These are phyloP conservation scores for Nematopogon swammerdamellus DNA, from an alignment of 2,888 invertebrate genomes.

Conservation along the genomic window DNA sequence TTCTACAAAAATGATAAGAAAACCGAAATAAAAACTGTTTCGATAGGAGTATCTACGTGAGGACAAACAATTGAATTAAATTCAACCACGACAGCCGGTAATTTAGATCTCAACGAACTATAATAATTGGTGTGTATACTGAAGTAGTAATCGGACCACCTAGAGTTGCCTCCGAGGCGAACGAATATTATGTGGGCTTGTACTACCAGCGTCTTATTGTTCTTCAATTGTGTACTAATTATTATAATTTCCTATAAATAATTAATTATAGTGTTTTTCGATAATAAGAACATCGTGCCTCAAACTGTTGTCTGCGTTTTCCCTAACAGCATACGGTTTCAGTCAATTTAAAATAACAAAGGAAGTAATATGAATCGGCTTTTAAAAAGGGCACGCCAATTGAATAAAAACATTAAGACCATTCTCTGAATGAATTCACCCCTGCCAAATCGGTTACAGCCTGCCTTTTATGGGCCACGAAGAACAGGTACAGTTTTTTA, in stretches of 20 bases:
- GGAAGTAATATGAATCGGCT: constrained; percentile 28
- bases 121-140: background rate
- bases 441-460: constrained; percentile 17
- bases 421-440: constrained; percentile 15
- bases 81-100: too few relatives aligned
- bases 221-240: background rate
- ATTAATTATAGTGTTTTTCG: too few relatives aligned
- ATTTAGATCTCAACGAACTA: background rate
- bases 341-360: constrained; percentile 39
- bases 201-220: background rate
- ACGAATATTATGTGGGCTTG: background rate
- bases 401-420: constrained; percentile 37
- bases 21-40: too few relatives aligned
- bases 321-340: constrained; percentile 22
- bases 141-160: background rate
- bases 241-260: too few relatives aligned
- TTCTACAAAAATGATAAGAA: too few relatives aligned
- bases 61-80: too few relatives aligned
- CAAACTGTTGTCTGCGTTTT: too few relatives aligned
- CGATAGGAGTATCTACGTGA: too few relatives aligned
- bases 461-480: constrained; percentile 35
- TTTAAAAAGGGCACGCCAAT: constrained; percentile 28
- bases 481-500: constrained; percentile 25
- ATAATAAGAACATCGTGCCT: too few relatives aligned
- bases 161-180: background rate